Percentiles rank a stretch among this genome's conserved stretches.
Evolutionary conservation across 2,113 vertebrate species (phyloP).

Genomic region (Salvator merianae): DNA sequence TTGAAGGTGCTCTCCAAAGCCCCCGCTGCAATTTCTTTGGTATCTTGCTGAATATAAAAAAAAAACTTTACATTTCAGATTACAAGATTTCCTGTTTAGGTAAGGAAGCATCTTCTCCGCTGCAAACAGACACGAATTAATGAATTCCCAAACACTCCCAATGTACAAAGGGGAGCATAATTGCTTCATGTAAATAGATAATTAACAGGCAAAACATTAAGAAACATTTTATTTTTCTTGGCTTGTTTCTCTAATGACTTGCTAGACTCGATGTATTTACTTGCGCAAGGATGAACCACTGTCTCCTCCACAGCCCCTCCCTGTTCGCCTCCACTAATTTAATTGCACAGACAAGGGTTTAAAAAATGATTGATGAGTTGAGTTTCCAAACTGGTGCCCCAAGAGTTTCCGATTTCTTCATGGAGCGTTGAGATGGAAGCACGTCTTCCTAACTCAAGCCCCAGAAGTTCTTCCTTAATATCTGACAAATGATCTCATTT

Average conservation of each 20-base stretch:
- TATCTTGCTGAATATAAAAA: not conserved
- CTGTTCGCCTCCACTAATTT: rapidly evolving
- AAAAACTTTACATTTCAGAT: not conserved
- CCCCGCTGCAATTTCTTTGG: not conserved
- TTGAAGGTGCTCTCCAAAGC: not conserved
- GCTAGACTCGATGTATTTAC: not conserved
- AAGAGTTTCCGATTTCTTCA: not conserved
- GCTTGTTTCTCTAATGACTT: not conserved
- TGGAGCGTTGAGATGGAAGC: not conserved
- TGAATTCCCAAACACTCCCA: not conserved
- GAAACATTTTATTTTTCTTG: not conserved
- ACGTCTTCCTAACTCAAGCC: not conserved
- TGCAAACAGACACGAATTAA: not conserved
- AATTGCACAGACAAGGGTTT: not conserved
- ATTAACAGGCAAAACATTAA: conserved; percentile 21
- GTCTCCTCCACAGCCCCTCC: no score
- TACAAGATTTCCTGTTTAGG: not conserved
- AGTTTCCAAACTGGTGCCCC: not conserved
- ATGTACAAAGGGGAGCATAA: not conserved
- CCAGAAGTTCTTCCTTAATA: not conserved
- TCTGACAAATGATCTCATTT: not conserved
- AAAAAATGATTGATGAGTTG: not conserved
- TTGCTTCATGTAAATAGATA: not conserved
- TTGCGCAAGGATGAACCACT: not conserved
- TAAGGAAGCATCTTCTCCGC: not conserved